Evolutionary conservation across 2,888 invertebrate species (phyloP), one percentile per base, ranked within the genome.

Genomic region (Nomada ruficornis): DNA sequence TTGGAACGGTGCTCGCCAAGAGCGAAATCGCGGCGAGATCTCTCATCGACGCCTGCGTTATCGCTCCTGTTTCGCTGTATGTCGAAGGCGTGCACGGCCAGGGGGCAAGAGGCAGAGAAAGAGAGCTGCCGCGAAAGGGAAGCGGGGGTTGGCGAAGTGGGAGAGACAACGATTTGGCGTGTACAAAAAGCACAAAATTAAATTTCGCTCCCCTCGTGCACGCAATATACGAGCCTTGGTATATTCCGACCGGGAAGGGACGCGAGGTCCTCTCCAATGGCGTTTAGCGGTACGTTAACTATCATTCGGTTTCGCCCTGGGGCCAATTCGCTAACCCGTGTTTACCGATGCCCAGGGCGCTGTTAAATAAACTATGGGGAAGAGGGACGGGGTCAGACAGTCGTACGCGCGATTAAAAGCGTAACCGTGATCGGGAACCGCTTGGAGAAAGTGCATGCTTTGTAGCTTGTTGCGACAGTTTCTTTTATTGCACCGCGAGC

Each of bases 261-360:
- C 81, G 84, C 79, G 83, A 80, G 83, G 80, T 86, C 83, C 88
- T 91, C 91, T 92, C 92, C 91, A 93, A 94, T 93, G 90, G 93
- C 92, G 93, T 93, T 93, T 93, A 93, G 93, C 92, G 91, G 91
- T 91, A 91, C 94, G 93, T 93, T 93, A 93, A 93, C 93, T 92
- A 93, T 93, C 93, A 92, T 93, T 93, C 89, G 91, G 91, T 91
- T 88, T 90, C 89, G 89, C 91, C 93, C 92, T 88, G 91, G 90
- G 93, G 94, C 93, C 93, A 93, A 94, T 93, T 93, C 92, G 92
- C 94, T 93, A 93, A 94, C 92, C 93, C 92, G 92, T 94, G 93
- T 94, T 94, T 94, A 93, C 93, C 93, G 90, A 93, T 93, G 93
- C 94, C 93, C 90, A 91, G 89, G 93, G 94, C 94, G 88, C 90